phyloP scores from a whole-genome alignment of 2,888 invertebrate species.

The Sinohyriopsis cumingii region DNA sequence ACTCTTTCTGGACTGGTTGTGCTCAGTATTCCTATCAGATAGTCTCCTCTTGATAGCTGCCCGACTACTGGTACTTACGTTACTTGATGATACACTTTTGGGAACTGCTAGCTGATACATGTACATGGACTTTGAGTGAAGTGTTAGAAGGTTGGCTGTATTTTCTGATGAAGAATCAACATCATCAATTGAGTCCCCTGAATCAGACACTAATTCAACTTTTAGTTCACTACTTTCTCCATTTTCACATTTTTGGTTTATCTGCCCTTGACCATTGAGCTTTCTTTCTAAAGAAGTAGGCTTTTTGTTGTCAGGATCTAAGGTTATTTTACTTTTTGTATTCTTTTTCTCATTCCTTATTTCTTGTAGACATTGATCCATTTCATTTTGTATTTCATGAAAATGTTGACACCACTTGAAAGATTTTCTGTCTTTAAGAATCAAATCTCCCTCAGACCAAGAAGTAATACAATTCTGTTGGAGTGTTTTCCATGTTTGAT shows the following conservation, averaged over 20 bases:
- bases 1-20: not conserved
- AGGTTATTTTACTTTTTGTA: too few species aligned
- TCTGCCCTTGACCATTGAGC: not conserved
- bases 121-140: constrained; percentile 42
- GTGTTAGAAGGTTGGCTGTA: constrained; percentile 45
- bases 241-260: not conserved
- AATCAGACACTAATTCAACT: constrained; percentile 19
- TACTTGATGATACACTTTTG: not conserved
- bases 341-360: constrained; percentile 21
- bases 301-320: too few species aligned
- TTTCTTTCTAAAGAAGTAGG: not conserved
- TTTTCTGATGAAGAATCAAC: constrained; percentile 38
- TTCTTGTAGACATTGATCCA: constrained; percentile 52
- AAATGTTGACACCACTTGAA: constrained; percentile 59
- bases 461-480: too few species aligned
- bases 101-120: constrained; percentile 43
- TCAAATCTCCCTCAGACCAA: constrained; percentile 19
- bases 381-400: constrained; percentile 61
- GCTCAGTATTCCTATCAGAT: too few species aligned
- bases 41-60: too few species aligned
- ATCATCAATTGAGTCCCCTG: constrained; percentile 41
- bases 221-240: not conserved
- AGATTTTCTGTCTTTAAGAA: constrained; percentile 44
- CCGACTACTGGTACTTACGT: too few species aligned
- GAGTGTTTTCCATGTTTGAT: too few species aligned